phyloP scores from a whole-genome alignment of 2,113 vertebrate genomes.

The Chamaetylas fuelleborni region DNA sequence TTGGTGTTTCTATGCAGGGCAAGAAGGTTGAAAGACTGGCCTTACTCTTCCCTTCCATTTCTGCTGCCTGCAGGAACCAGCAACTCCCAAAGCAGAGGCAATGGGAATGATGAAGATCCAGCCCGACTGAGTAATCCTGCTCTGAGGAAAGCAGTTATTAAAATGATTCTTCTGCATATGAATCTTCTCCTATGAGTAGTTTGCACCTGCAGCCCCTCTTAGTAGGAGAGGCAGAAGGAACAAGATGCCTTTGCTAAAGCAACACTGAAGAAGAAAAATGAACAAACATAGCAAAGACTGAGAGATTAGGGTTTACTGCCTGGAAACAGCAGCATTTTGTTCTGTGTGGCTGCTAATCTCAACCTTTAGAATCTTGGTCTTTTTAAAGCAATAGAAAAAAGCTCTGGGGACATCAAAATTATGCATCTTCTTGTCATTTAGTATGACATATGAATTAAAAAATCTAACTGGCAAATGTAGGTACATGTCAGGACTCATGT shows the following conservation, averaged over 20 bases:
- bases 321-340: neutral
- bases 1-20: neutral
- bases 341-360: neutral
- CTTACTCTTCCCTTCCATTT: neutral
- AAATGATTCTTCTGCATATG: neutral
- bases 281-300: neutral
- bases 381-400: neutral
- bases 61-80: neutral
- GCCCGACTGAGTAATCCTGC: neutral
- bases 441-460: neutral
- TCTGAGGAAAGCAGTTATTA: neutral
- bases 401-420: neutral
- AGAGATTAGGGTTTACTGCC: neutral
- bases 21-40: neutral
- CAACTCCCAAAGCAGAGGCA: neutral
- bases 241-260: neutral
- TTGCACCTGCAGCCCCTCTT: neutral
- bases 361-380: neutral
- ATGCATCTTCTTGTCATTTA: neutral
- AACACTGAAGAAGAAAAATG: neutral
- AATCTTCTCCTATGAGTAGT: neutral
- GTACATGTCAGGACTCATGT: neutral
- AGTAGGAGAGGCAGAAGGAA: neutral
- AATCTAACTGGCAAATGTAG: neutral
- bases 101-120: accelerated